A percentile compares a stretch with the other conserved stretches of the same genome.
Conservation (phyloP, 2,888 invertebrate genomes). For the Campoplex capitator region DNA sequence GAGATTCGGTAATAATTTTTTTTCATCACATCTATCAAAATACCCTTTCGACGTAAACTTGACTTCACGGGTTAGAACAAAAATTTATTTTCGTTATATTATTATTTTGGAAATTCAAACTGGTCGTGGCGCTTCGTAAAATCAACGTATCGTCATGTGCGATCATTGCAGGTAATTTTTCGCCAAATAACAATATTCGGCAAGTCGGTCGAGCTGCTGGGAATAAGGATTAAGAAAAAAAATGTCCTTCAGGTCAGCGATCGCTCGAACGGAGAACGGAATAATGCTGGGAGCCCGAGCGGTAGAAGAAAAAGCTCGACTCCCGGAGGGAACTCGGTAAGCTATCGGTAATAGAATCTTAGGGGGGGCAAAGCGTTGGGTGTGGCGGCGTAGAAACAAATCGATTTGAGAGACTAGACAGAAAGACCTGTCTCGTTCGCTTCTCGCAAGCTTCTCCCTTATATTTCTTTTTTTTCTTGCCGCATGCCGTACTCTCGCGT, state of each 20-base stretch:
- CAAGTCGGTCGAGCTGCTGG: too few relatives aligned
- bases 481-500: too few relatives aligned
- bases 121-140: background rate
- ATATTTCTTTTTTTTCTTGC: background rate
- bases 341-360: constrained; percentile 65
- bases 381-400: constrained; percentile 46
- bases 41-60: constrained; percentile 22
- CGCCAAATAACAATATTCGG: too few relatives aligned
- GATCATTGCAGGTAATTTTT: constrained; percentile 71
- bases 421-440: constrained; percentile 34
- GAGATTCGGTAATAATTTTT: background rate
- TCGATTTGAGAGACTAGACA: constrained; percentile 51
- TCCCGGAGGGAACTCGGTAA: constrained; percentile 52
- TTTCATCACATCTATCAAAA: background rate
- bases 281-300: constrained; percentile 18
- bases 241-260: constrained; percentile 54
- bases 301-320: constrained; percentile 52
- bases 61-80: too few relatives aligned
- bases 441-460: background rate
- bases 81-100: background rate
- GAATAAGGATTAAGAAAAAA: constrained; percentile 1
- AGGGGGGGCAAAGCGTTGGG: constrained; percentile 34
- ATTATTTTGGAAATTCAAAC: background rate
- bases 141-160: constrained; percentile 69
- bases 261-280: constrained; percentile 26